Evolutionary conservation across 2,113 vertebrate genomes (phyloP).

Genomic region (Serilophus lunatus): DNA sequence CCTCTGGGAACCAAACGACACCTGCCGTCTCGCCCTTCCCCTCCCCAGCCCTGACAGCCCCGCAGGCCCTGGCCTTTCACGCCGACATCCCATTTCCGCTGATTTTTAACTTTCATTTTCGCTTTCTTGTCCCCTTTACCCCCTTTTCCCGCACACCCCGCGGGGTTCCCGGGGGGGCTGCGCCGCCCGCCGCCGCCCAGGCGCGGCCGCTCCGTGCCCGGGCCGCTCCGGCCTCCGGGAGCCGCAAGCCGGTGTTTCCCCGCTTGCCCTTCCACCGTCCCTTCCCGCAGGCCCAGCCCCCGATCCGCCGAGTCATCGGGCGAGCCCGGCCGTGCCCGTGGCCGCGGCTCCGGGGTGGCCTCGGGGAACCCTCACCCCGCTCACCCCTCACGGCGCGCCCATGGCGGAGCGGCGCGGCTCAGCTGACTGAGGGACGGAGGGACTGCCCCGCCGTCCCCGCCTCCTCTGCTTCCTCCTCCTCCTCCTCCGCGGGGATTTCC

Average conservation of each 20-base stretch:
- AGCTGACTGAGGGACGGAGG: neutral
- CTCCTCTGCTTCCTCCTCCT: neutral
- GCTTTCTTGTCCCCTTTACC: neutral
- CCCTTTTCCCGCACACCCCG: neutral
- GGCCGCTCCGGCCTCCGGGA: neutral
- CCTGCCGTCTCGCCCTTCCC: rapidly evolving
- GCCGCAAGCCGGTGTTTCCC: neutral
- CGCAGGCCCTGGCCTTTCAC: neutral
- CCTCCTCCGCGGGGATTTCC: neutral
- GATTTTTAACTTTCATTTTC: constrained; percentile 39
- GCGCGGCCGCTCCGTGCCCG: neutral
- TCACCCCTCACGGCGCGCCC: constrained; percentile 11
- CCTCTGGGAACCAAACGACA: rapidly evolving
- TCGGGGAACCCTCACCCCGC: neutral
- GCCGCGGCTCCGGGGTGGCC: neutral
- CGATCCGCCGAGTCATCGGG: neutral
- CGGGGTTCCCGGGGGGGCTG: neutral
- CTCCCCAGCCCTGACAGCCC: neutral
- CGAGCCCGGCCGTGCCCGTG: neutral
- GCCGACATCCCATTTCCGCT: neutral
- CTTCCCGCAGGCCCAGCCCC: neutral
- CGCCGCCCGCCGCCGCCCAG: neutral
- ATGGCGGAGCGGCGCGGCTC: neutral
- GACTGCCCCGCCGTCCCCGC: neutral
- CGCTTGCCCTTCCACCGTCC: neutral